phyloP scores from a whole-genome alignment of 2,113 vertebrate species.

The Falco punctatus region DNA sequence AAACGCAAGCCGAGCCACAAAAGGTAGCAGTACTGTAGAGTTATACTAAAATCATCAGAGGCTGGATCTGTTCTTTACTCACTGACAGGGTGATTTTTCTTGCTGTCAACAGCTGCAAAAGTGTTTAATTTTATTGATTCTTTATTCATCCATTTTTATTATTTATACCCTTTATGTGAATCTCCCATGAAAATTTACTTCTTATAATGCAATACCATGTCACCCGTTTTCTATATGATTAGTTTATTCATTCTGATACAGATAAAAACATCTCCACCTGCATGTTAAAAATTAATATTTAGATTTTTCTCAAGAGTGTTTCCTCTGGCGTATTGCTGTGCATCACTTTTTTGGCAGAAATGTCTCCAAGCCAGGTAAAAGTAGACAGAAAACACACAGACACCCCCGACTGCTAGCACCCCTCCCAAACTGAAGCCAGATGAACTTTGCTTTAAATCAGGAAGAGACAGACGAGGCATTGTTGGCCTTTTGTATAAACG shows the following conservation, averaged over 20 bases:
- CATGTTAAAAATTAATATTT: background rate
- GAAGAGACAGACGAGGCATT: background rate
- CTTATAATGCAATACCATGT: background rate
- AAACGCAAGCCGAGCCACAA: background rate
- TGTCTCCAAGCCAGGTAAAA: background rate
- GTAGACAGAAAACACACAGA: background rate
- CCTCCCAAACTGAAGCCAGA: background rate
- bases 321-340: background rate
- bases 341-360: background rate
- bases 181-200: background rate
- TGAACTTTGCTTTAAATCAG: background rate
- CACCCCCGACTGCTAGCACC: background rate
- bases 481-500: background rate
- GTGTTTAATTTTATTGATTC: constrained; percentile 27
- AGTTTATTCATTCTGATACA: background rate
- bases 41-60: background rate
- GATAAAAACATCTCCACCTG: background rate
- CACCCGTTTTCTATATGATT: background rate
- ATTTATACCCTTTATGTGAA: background rate
- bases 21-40: background rate
- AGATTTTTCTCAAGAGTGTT: background rate
- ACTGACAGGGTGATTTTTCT: constrained; percentile 12
- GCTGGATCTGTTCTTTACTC: background rate
- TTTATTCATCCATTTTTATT: background rate
- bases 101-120: background rate